Evolutionary conservation across 2,113 vertebrate species (phyloP).

Genomic region (Pelodiscus sinensis): DNA sequence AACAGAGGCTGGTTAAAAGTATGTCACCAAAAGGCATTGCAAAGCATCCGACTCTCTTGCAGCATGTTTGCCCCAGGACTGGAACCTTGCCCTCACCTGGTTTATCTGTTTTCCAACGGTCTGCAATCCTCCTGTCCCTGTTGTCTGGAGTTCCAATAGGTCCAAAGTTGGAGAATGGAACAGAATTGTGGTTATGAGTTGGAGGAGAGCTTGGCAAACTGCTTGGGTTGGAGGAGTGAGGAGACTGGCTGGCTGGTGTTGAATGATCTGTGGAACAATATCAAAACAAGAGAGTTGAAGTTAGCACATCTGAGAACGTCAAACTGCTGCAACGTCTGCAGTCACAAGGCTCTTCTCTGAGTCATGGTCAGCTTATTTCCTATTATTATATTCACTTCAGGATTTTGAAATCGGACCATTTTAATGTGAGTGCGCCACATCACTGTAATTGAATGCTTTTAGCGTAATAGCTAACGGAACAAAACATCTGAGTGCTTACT

Average conservation of each 20-base stretch:
- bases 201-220: slow-evolving; percentile 97
- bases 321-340: background rate
- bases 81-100: slow-evolving; percentile 78
- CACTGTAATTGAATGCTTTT: background rate
- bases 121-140: slow-evolving; percentile 88
- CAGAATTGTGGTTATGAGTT: slow-evolving; percentile 92
- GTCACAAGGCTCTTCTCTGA: background rate
- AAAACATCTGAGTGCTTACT: background rate
- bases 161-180: slow-evolving; percentile 96
- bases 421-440: background rate
- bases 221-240: slow-evolving; percentile 98
- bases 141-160: slow-evolving; percentile 96
- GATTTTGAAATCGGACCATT: background rate
- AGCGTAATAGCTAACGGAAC: background rate
- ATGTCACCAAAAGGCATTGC: background rate
- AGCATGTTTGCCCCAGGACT: accelerated
- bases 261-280: slow-evolving; percentile 89
- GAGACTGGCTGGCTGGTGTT: slow-evolving; percentile 98
- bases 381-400: background rate
- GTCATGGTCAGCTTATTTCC: background rate
- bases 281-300: background rate
- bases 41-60: background rate
- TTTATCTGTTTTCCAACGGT: slow-evolving; percentile 98
- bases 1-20: slow-evolving; percentile 29
- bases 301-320: background rate